Conservation (phyloP, 2,888 invertebrate species). For the Cetonia aurata region DNA sequence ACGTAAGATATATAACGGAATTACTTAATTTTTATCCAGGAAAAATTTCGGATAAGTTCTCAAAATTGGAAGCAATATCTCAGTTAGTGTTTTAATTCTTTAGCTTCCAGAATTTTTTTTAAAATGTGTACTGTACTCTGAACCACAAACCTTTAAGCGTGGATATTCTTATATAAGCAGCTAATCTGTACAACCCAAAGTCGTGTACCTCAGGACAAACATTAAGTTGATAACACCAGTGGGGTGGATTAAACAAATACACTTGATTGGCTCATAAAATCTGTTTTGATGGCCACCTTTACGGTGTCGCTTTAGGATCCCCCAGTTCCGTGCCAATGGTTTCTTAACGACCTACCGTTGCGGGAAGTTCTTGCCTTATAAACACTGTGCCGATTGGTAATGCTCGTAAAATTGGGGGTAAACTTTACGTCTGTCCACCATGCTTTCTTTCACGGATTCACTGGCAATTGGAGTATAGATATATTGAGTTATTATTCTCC, state of each 20-base stretch:
- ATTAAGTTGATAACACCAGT: constrained; percentile 16
- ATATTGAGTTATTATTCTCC: constrained; percentile 28
- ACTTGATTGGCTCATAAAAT: constrained; percentile 47
- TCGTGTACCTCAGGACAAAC: constrained; percentile 4
- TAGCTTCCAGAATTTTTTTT: too few species aligned
- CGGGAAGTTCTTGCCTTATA: constrained; percentile 51
- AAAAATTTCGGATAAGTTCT: too few species aligned
- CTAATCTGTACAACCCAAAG: background rate
- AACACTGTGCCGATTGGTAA: constrained; percentile 50
- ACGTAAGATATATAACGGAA: too few species aligned
- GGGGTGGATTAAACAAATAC: constrained; percentile 34
- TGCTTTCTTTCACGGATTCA: background rate
- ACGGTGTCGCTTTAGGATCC: constrained; percentile 43
- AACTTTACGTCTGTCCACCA: constrained; percentile 14
- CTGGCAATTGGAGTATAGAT: constrained; percentile 2
- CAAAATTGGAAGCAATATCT: too few species aligned
- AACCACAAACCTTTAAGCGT: background rate
- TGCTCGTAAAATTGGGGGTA: constrained; percentile 47
- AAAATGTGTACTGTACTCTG: background rate
- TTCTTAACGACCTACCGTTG: constrained; percentile 55
- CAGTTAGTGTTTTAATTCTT: too few species aligned
- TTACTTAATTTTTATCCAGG: too few species aligned
- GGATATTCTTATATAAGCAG: background rate
- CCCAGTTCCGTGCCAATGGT: constrained; percentile 51
- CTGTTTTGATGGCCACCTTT: constrained; percentile 59